These are phyloP conservation scores for Myotis findleyi DNA, from an alignment of 2,797 vertebrate species.

Conservation along the genomic window DNA sequence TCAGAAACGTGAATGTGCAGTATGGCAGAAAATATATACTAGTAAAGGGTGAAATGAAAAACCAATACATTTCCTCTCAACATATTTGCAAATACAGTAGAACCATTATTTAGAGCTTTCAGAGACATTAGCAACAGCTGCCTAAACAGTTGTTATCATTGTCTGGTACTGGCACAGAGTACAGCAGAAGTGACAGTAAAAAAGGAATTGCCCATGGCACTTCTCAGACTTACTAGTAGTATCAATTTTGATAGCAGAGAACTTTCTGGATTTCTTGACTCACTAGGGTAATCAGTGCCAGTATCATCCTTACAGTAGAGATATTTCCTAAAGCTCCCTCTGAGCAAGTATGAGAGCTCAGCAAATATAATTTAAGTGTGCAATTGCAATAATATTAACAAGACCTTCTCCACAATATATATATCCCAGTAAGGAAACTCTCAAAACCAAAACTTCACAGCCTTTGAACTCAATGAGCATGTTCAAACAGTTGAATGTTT, in stretches of 20 bases:
- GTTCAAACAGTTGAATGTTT: not conserved
- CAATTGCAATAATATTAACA: constrained; percentile 25
- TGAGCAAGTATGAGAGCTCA: not conserved
- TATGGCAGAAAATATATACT: not conserved
- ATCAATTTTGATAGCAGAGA: not conserved
- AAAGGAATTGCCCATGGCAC: not conserved
- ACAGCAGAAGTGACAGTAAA: not conserved
- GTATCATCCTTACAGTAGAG: not conserved
- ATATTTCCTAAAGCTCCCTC: not conserved
- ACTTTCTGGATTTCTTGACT: not conserved
- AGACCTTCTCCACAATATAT: not conserved
- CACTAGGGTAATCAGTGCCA: not conserved
- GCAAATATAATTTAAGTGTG: constrained; percentile 2
- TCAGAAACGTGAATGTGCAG: not conserved
- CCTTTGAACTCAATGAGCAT: not conserved
- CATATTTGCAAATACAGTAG: not conserved
- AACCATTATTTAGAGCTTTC: not conserved
- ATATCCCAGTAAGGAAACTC: not conserved
- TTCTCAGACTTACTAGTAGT: not conserved
- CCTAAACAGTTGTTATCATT: not conserved
- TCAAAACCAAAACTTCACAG: constrained; percentile 24
- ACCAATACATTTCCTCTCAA: not conserved
- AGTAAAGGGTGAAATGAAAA: constrained; percentile 13
- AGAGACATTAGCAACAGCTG: not conserved
- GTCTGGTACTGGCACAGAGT: not conserved